Evolutionary conservation across 1,140 invertebrate genomes (phyloP), one percentile per base, ranked within the genome.

Genomic region (Batillaria attramentaria): DNA sequence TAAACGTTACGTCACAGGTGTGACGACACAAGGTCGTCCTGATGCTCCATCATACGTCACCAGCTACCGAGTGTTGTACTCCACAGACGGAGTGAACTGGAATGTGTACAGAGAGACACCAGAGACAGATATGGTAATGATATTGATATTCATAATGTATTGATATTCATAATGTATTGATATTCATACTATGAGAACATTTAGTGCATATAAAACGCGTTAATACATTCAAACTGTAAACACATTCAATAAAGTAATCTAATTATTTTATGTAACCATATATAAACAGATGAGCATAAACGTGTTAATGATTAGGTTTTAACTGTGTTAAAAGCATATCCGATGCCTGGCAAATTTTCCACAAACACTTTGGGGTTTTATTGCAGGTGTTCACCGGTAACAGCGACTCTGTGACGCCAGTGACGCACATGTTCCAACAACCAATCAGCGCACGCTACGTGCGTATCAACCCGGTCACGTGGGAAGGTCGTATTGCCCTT

Each of bases 361-460:
- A n/a, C n/a, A n/a, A n/a, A n/a, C n/a, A n/a, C n/a, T n/a, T n/a
- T n/a, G n/a, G n/a, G n/a, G 81, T 84, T 84, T 68, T 50, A 83
- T 84, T 90, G 3, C 89, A 95, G 92, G 89, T 95, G 31, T 95
- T 96, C 86, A 92, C 93, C 87, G 95, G 95, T 1, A 95, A 95
- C 31, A 86, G 93, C 0, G 93, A 95, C 87, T 90, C 92, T 42
- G 90, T 88, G 0, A 92, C 91, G 0, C 92, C 93, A 0, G 90
- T 94, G 1, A 91, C 93, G 79, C 93, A 95, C 81, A 93, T 94
- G 73, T 95, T 93, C 72, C 68, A 73, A 31, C 87, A 90, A 35
- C 94, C 95, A 24, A 92, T 97, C 57, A 94, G 95, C 88, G 94
- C 95, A 0, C 93, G 93, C 81, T 92, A 94, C 39, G 80, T 97